Evolutionary conservation across 2,113 vertebrate genomes (phyloP).

Genomic region (Chionomys nivalis): DNA sequence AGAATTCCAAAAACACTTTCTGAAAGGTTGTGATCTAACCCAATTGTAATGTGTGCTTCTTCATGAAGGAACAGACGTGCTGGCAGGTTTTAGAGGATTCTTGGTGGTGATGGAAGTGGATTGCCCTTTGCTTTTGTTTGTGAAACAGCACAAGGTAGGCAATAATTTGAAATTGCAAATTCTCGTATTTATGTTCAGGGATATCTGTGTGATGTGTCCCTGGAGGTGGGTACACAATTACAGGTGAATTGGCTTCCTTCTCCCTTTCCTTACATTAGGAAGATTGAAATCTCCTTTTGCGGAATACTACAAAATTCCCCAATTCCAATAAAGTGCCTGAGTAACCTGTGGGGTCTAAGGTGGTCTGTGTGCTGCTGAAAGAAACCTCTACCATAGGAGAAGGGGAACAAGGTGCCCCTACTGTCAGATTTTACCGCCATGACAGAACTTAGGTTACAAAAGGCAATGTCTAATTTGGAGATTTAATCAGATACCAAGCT

Average conservation of each 20-base stretch:
- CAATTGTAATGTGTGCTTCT: constrained; percentile 79
- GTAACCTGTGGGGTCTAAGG: constrained; percentile 3
- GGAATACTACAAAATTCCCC: constrained; percentile 62
- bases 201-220: constrained; percentile 87
- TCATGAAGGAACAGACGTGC: constrained; percentile 68
- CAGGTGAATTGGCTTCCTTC: constrained; percentile 75
- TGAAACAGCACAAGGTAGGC: constrained; percentile 82
- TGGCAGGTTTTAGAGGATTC: constrained; percentile 69
- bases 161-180: constrained; percentile 87
- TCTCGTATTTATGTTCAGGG: constrained; percentile 87
- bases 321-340: constrained; percentile 68
- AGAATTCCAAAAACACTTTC: constrained; percentile 53
- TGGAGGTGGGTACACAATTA: constrained; percentile 85
- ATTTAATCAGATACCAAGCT: constrained; percentile 75
- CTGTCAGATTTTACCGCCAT: constrained; percentile 46
- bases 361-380: constrained; percentile 4
- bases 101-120: constrained; percentile 31
- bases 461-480: constrained; percentile 78
- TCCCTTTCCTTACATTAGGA: constrained; percentile 67
- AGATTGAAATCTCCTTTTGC: constrained; percentile 65
- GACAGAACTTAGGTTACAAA: constrained; percentile 69
- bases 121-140: constrained; percentile 72
- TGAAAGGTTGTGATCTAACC: constrained; percentile 25
- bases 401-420: constrained; percentile 13
- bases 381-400: neutral